Percentiles rank a stretch among this genome's conserved stretches.
Evolutionary conservation across 2,888 invertebrate genomes (phyloP).

Genomic region (Dorcus hopei): DNA sequence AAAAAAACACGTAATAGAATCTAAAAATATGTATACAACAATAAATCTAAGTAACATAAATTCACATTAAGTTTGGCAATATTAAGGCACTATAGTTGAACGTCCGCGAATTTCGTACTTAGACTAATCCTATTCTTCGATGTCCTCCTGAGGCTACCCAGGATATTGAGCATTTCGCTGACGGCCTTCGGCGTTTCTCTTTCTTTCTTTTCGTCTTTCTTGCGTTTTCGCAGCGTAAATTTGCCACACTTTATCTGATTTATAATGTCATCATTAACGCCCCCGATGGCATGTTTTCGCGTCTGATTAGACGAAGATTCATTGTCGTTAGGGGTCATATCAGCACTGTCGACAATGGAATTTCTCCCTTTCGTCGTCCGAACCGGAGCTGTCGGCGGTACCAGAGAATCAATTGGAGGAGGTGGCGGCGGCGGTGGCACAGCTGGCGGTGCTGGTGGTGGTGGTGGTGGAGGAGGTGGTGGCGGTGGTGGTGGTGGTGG

Average conservation of each 20-base stretch:
- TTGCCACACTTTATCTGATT: slow-evolving; percentile 74
- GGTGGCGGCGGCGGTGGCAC: slow-evolving; percentile 29
- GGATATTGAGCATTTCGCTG: slow-evolving; percentile 66
- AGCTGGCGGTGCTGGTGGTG: slow-evolving; percentile 37
- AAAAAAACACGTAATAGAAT: no score
- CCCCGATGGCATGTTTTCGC: slow-evolving; percentile 41
- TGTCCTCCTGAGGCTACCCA: slow-evolving; percentile 59
- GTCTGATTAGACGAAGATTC: background rate
- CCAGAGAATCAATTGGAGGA: slow-evolving; percentile 48
- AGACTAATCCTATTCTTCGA: slow-evolving; percentile 48
- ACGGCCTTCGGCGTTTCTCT: slow-evolving; percentile 63
- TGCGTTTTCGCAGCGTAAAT: slow-evolving; percentile 66
- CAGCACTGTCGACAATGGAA: background rate
- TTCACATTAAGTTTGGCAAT: background rate
- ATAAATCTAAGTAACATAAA: no score
- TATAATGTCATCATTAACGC: slow-evolving; percentile 69
- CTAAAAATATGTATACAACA: no score
- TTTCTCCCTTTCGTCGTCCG: slow-evolving; percentile 49
- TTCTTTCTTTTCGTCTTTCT: slow-evolving; percentile 57
- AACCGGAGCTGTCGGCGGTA: slow-evolving; percentile 55
- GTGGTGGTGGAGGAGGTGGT: slow-evolving; percentile 39
- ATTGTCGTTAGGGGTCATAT: background rate
- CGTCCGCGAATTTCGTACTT: slow-evolving; percentile 31
- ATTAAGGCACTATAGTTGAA: slow-evolving; percentile 25
- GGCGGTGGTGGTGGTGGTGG: slow-evolving; percentile 52